Base-by-base conservation (phyloP, 35 echinoderm and acorn worm genomes). In the Apostichopus californicus region DNA sequence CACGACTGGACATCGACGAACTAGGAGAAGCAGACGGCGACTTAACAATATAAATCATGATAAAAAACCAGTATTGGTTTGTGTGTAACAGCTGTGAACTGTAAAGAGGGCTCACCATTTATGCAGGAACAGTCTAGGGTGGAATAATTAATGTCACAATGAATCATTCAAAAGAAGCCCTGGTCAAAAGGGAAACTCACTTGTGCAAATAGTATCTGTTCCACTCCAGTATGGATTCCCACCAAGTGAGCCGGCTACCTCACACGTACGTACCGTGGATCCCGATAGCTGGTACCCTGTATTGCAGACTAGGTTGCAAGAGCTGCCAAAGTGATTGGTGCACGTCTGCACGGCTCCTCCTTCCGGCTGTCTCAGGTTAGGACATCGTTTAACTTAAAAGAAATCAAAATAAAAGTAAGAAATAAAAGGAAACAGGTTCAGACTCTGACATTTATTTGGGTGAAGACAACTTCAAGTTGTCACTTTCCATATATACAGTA, bases 381-480 rank as follows among this genome's bases (percentile, higher is more conserved):
- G 5, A 79, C 89, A 91, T 57, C 89, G 25, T 59, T 91, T 77
- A 7, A 91, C 89, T 91, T 20, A 79, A 77, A n/a, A n/a, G n/a
- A n/a, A n/a, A n/a, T n/a, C n/a, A n/a, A n/a, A n/a, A n/a, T n/a
- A n/a, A n/a, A n/a, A n/a, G n/a, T n/a, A n/a, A n/a, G n/a, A n/a
- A n/a, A n/a, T n/a, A n/a, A n/a, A 9, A 23, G n/a, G 58, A 52
- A 88, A 88, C 34, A 46, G 34, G 34, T 3, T 46, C 34, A 46
- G 34, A 3, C 2, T 46, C 34, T 46, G 34, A 46, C 34, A 46
- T 46, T 34, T 46, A 46, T 46, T 46, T 46, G 34, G 0, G 34
- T 46, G 34, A 46, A 3, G 34, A 46, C 34, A 46, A 46, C 34
- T 46, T 46, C 34, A 3, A 0, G 34, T 46, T 46, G 34, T 46